These are phyloP conservation scores for Eupithecia subfuscata DNA, from an alignment of 2,888 invertebrate genomes.

Conservation along the genomic window DNA sequence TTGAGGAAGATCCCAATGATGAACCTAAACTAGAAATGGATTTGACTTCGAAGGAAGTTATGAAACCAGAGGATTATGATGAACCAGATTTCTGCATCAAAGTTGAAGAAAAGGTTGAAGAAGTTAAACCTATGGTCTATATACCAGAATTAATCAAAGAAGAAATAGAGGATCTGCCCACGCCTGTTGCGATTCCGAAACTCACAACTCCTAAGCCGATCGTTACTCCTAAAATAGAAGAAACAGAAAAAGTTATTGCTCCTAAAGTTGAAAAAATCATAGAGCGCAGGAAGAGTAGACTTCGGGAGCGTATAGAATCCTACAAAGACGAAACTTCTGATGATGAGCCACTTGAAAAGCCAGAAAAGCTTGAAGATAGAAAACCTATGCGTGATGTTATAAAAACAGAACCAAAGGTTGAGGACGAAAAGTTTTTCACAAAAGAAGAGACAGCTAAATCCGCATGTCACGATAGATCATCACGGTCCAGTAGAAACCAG, in stretches of 20 bases:
- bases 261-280: slow-evolving; percentile 34
- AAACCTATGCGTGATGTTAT: slow-evolving; percentile 49
- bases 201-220: slow-evolving; percentile 25
- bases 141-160: slow-evolving; percentile 26
- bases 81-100: slow-evolving; percentile 69
- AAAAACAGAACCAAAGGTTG: slow-evolving; percentile 54
- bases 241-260: slow-evolving; percentile 22
- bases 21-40: slow-evolving; percentile 71
- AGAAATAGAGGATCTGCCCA: slow-evolving; percentile 18
- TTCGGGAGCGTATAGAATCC: slow-evolving; percentile 51
- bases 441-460: slow-evolving; percentile 72
- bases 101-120: slow-evolving; percentile 47
- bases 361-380: slow-evolving; percentile 49
- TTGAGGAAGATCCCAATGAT: slow-evolving; percentile 57
- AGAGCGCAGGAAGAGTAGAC: slow-evolving; percentile 41
- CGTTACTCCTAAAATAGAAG: slow-evolving; percentile 31
- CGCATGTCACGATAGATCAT: slow-evolving; percentile 76
- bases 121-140: slow-evolving; percentile 39
- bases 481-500: slow-evolving; percentile 66
- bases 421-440: slow-evolving; percentile 66
- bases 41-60: slow-evolving; percentile 75
- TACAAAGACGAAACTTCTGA: slow-evolving; percentile 54
- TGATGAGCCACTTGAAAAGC: slow-evolving; percentile 52
- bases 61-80: slow-evolving; percentile 73
- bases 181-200: slow-evolving; percentile 24